These are phyloP conservation scores for Zelostemma sp. DNA, from an alignment of 1,140 invertebrate genomes.

Conservation along the genomic window DNA sequence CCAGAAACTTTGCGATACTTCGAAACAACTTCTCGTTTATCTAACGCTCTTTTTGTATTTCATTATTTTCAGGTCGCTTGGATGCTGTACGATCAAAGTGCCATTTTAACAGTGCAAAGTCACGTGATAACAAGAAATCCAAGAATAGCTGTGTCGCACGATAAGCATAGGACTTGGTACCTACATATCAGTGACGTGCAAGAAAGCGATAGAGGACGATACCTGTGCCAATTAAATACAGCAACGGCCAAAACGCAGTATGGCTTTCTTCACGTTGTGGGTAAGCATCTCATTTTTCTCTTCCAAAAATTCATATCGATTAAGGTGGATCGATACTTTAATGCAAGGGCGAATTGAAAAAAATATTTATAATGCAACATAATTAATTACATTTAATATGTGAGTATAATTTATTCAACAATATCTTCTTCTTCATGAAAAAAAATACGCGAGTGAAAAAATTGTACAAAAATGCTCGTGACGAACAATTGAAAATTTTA, in stretches of 20 bases:
- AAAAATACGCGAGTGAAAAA: too few species aligned
- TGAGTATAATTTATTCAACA: too few species aligned
- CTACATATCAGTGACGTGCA: conserved; percentile 92
- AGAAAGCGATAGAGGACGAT: conserved; percentile 90
- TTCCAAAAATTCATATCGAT: background rate
- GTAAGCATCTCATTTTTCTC: conserved; percentile 74
- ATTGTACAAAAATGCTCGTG: too few species aligned
- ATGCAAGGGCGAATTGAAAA: too few species aligned
- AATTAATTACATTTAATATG: too few species aligned
- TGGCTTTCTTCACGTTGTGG: conserved; percentile 92
- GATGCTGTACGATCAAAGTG: conserved; percentile 95
- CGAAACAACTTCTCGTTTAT: too few species aligned
- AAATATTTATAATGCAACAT: too few species aligned
- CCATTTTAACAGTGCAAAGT: conserved; percentile 91
- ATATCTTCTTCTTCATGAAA: too few species aligned
- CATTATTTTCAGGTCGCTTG: conserved; percentile 84
- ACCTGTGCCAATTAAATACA: conserved; percentile 98
- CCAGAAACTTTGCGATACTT: too few species aligned
- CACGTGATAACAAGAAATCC: conserved; percentile 94
- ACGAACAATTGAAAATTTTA: too few species aligned
- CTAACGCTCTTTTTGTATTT: too few species aligned
- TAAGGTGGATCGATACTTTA: too few species aligned
- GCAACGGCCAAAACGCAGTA: conserved; percentile 93
- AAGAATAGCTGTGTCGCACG: conserved; percentile 89
- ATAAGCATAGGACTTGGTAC: conserved; percentile 90